Evolutionary conservation across 2,888 invertebrate species (phyloP).

Genomic region (Tinea semifulvella): DNA sequence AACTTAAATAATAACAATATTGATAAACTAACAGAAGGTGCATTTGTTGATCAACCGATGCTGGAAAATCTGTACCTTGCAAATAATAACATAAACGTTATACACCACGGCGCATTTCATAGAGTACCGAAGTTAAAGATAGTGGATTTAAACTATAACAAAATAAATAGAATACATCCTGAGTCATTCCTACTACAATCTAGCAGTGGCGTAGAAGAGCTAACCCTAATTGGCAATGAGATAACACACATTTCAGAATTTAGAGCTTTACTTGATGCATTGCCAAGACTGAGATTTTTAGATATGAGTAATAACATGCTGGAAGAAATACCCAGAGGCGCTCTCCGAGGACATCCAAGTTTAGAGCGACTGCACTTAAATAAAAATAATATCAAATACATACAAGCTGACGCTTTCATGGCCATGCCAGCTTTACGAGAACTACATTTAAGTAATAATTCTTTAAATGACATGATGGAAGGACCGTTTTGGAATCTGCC

Average conservation of each 20-base stretch:
- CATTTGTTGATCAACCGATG: constrained; percentile 80
- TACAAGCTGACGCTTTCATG: constrained; percentile 82
- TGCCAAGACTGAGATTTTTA: constrained; percentile 79
- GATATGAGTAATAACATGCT: constrained; percentile 83
- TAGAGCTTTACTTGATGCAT: constrained; percentile 76
- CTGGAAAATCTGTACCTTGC: constrained; percentile 74
- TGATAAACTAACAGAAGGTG: constrained; percentile 75
- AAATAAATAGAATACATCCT: constrained; percentile 79
- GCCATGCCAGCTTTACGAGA: constrained; percentile 87
- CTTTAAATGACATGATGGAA: constrained; percentile 75
- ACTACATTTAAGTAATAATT: constrained; percentile 84
- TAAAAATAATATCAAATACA: constrained; percentile 76
- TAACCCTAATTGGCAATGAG: constrained; percentile 79
- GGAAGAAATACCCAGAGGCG: constrained; percentile 80
- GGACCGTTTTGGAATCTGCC: constrained; percentile 87
- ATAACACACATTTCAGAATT: constrained; percentile 79
- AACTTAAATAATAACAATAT: constrained; percentile 78
- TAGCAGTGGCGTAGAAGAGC: constrained; percentile 78
- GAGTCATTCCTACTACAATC: constrained; percentile 82
- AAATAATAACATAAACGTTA: constrained; percentile 77
- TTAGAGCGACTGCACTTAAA: constrained; percentile 84
- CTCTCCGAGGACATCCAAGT: constrained; percentile 80
- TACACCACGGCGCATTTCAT: constrained; percentile 84
- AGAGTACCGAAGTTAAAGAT: constrained; percentile 76
- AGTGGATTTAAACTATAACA: constrained; percentile 81